A percentile compares a stretch with the other conserved stretches of the same genome.
These are phyloP conservation scores for Drosophila arizonae DNA, from an alignment of 1,140 invertebrate genomes.

Conservation along the genomic window DNA sequence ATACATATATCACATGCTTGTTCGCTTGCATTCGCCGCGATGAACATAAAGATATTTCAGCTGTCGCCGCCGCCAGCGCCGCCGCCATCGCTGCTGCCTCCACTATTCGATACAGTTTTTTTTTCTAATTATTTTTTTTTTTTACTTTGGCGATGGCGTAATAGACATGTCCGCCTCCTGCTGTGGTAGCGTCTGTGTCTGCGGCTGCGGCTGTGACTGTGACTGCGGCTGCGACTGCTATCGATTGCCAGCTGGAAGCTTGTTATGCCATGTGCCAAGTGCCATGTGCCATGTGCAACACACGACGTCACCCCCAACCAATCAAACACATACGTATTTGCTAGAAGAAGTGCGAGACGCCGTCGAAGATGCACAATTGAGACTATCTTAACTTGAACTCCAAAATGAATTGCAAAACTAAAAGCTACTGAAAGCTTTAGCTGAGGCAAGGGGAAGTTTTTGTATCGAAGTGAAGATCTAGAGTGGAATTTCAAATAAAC, in stretches of 20 bases:
- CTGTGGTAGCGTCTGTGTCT: conserved; percentile 36
- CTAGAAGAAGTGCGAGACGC: background rate
- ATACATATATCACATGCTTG: conserved; percentile 14
- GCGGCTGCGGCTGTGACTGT: conserved; percentile 19
- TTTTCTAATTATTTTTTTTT: conserved; percentile 12
- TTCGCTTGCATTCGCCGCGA: conserved; percentile 54
- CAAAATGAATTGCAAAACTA: background rate
- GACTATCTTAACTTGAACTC: conserved; percentile 29
- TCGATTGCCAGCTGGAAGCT: conserved; percentile 53
- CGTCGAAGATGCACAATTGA: background rate
- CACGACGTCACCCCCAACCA: background rate
- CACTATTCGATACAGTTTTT: conserved; percentile 47
- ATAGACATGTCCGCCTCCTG: conserved; percentile 58
- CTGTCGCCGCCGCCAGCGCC: conserved; percentile 11
- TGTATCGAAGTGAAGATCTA: background rate
- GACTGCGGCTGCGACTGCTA: conserved; percentile 22
- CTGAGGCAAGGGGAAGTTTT: background rate
- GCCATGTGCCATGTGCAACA: background rate
- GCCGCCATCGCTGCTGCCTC: conserved; percentile 27
- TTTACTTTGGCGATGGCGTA: conserved; percentile 60
- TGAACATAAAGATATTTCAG: conserved; percentile 69
- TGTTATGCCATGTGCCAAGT: conserved; percentile 29
- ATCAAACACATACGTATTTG: background rate
- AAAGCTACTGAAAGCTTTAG: background rate
- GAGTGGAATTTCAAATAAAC: background rate